These are phyloP conservation scores for Heteromyza rotundicornis DNA, from an alignment of 2,888 invertebrate species.

Conservation along the genomic window DNA sequence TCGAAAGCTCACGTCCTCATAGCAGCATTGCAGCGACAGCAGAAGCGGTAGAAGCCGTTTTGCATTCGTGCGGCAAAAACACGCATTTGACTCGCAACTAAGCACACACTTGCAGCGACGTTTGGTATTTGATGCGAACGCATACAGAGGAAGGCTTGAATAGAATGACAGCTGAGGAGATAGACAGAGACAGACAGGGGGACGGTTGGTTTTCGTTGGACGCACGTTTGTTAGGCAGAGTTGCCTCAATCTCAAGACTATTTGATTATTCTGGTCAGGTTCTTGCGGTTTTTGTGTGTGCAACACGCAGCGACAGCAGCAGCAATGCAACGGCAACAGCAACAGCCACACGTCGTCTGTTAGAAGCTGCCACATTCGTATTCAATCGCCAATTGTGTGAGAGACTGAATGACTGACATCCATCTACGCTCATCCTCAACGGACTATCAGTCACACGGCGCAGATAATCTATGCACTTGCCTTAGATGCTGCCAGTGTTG, in stretches of 20 bases:
- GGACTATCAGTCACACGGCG: too few species aligned
- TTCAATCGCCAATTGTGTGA: constrained; percentile 15
- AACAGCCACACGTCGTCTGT: constrained; percentile 1
- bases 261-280: constrained; percentile 25
- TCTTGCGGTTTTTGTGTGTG: constrained; percentile 15
- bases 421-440: neutral
- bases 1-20: neutral
- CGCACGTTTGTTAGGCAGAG: constrained; percentile 2
- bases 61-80: neutral
- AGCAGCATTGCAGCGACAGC: neutral
- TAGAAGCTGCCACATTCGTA: constrained; percentile 10
- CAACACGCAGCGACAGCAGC: neutral
- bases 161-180: constrained; percentile 2
- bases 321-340: neutral
- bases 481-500: neutral
- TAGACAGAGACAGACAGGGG: constrained; percentile 19
- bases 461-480: neutral
- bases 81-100: constrained; percentile 18
- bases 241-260: neutral
- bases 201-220: constrained; percentile 19
- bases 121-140: constrained; percentile 25
- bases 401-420: constrained; percentile 14
- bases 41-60: constrained; percentile 3
- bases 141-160: constrained; percentile 17
- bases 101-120: neutral